phyloP scores from a whole-genome alignment of 2,888 invertebrate species.

The Parelbella ahira region DNA sequence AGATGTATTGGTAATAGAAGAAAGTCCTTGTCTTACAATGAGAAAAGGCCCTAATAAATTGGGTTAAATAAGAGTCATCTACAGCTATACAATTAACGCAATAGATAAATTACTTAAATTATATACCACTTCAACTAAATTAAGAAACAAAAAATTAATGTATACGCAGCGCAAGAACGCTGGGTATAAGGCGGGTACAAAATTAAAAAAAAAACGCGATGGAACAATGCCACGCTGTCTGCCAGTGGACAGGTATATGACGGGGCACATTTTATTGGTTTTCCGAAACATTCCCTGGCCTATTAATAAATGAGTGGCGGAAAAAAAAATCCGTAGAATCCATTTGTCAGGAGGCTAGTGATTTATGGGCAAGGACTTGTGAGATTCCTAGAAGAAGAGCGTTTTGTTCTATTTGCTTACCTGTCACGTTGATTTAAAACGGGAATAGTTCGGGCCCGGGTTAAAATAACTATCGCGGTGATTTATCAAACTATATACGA shows the following conservation, averaged over 20 bases:
- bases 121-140: too few relatives aligned
- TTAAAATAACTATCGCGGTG: slow-evolving; percentile 31
- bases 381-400: slow-evolving; percentile 73
- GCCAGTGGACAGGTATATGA: slow-evolving; percentile 77
- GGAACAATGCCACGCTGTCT: slow-evolving; percentile 79
- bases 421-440: slow-evolving; percentile 77
- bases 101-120: too few relatives aligned
- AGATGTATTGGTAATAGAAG: too few relatives aligned
- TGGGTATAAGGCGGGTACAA: slow-evolving; percentile 42
- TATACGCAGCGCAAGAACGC: slow-evolving; percentile 21
- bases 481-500: too few relatives aligned
- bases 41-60: too few relatives aligned
- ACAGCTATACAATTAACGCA: too few relatives aligned
- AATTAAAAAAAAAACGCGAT: slow-evolving; percentile 46
- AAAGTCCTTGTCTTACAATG: too few relatives aligned
- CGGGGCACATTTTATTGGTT: slow-evolving; percentile 80
- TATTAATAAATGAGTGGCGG: slow-evolving; percentile 79
- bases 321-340: slow-evolving; percentile 75
- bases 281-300: slow-evolving; percentile 77
- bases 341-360: slow-evolving; percentile 76
- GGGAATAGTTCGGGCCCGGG: slow-evolving; percentile 37
- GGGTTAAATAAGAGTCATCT: too few relatives aligned
- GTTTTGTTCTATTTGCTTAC: slow-evolving; percentile 80
- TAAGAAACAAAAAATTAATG: neutral
- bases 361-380: slow-evolving; percentile 75